Conservation (phyloP, 2,113 vertebrate genomes). For the Rhombomys opimus region DNA sequence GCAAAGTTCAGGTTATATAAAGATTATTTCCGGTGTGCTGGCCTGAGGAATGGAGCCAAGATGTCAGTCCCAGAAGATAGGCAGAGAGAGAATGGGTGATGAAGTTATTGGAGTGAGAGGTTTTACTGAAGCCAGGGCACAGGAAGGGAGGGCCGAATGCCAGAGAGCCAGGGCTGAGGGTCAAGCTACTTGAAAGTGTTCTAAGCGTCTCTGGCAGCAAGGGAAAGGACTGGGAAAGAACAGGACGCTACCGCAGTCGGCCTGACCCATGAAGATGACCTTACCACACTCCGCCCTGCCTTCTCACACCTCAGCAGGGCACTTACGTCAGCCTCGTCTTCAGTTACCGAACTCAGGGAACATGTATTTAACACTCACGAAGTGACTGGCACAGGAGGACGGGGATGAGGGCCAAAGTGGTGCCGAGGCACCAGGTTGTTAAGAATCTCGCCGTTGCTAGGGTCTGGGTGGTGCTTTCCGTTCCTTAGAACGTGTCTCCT, state of each 20-base stretch:
- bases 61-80: not conserved
- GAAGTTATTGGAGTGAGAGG: not conserved
- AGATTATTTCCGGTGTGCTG: not conserved
- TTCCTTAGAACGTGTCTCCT: not conserved
- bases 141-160: not conserved
- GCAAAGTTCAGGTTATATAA: not conserved
- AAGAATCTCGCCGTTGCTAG: not conserved
- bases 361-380: conserved; percentile 31
- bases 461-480: not conserved
- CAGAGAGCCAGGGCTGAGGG: not conserved
- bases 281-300: not conserved
- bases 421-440: not conserved
- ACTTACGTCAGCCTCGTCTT: conserved; percentile 59
- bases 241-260: not conserved
- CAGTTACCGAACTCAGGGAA: conserved; percentile 63
- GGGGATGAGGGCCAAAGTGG: not conserved
- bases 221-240: conserved; percentile 14
- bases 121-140: not conserved
- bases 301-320: conserved; percentile 50
- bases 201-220: not conserved
- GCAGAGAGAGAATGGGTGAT: not conserved
- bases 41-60: not conserved
- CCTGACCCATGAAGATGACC: not conserved
- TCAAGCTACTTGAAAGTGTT: not conserved
- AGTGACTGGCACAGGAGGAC: not conserved